Evolutionary conservation across 2,888 invertebrate species (phyloP), one percentile per base, ranked within the genome.

Genomic region (Hermaeophaga mercurialis): DNA sequence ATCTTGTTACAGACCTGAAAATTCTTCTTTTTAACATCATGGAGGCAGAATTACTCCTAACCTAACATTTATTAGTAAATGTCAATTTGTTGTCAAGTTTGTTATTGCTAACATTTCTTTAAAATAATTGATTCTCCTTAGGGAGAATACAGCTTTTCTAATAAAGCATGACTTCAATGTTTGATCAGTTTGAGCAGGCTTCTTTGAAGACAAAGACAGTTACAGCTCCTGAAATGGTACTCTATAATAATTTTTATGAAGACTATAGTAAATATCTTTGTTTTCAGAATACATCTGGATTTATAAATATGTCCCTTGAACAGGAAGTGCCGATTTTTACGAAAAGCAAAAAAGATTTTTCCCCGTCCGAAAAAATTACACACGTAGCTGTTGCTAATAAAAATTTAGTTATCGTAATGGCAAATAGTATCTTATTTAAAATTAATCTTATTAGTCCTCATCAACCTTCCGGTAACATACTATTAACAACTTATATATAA

Each of bases 291-390:
- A 79, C 80, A 3, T 73, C 81, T 55, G 82, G 82, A 12, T 83
- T 81, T 63, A 82, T 84, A 33, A 81, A 83, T 67, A 82, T 84
- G 80, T 80, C 80, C 55, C 72, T 86, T 14, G 85, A 87, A 68
- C 87, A 89, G 67, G 91, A 91, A 63, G 82, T 85, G 12, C 92
- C 94, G 6, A 94, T 96, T 75, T 95, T 96, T 76, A 87, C 85
- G 24, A 94, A 91, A 75, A 87, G 90, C 63, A 89, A 87, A 76
- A 89, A 92, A 78, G 87, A 88, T 67, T 86, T 92, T 63, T 85
- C 86, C 57, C 90, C 95, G 1, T 84, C 89, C 0, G 88, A 89
- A 66, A 83, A 86, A 58, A 88, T 96, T 61, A 86, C 88, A 2
- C 90, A 94, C 73, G 82, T 94, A 53, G 86, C 85, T 1, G 91